Percentiles rank a stretch among this genome's conserved stretches.
phyloP scores from a whole-genome alignment of 2,113 vertebrate genomes.

The Anguilla japonica region DNA sequence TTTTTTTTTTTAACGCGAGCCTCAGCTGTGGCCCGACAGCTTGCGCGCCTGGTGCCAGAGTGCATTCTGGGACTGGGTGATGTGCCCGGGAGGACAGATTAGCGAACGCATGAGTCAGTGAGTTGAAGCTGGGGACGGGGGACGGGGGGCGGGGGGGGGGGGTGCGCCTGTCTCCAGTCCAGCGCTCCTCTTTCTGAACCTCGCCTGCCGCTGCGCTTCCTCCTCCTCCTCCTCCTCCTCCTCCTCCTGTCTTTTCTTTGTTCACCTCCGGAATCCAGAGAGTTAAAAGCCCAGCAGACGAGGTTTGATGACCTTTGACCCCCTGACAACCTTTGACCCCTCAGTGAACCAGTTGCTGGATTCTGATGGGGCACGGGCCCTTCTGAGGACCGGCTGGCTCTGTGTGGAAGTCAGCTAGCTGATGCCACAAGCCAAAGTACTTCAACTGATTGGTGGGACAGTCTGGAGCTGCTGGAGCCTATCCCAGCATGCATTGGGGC shows the following conservation, averaged over 20 bases:
- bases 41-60: neutral
- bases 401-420: conserved; percentile 6
- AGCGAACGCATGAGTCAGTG: neutral
- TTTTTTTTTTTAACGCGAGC: neutral
- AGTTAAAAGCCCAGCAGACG: neutral
- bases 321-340: neutral
- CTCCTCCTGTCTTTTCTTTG: neutral
- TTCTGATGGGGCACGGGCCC: neutral
- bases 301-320: neutral
- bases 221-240: neutral
- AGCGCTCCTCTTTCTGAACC: neutral
- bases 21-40: too few relatives aligned
- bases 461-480: too few relatives aligned
- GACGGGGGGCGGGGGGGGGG: neutral
- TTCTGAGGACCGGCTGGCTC: neutral
- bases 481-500: too few relatives aligned
- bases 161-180: neutral
- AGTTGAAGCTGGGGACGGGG: neutral
- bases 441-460: conserved; percentile 37
- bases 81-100: neutral
- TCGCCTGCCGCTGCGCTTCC: neutral
- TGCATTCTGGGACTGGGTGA: neutral
- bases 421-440: conserved; percentile 19
- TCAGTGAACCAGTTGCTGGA: conserved; percentile 2
- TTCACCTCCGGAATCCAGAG: neutral